phyloP scores from a whole-genome alignment of 2,888 invertebrate genomes.

The Standfussiana lucernea region DNA sequence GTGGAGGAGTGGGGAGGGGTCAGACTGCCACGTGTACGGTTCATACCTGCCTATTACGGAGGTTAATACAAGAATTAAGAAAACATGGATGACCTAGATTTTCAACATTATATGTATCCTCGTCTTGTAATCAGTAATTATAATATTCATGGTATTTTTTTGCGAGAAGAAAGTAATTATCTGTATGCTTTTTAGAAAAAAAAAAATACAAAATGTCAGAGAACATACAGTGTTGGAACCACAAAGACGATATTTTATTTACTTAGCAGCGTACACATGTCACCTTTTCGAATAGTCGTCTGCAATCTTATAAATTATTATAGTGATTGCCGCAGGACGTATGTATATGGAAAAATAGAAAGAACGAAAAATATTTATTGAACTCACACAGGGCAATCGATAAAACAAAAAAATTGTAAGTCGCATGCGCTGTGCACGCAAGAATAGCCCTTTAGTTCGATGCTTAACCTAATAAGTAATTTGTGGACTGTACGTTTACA shows the following conservation, averaged over 20 bases:
- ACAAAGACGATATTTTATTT: neutral
- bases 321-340: neutral
- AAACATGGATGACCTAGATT: conserved; percentile 26
- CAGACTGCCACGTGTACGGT: conserved; percentile 41
- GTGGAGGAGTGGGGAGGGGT: neutral
- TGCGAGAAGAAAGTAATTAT: neutral
- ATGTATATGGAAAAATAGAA: neutral
- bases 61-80: conserved; percentile 24
- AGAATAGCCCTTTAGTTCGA: neutral
- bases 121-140: conserved; percentile 19
- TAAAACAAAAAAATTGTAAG: neutral
- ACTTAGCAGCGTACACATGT: neutral
- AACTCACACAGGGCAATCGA: neutral
- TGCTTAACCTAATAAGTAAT: neutral
- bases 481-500: neutral
- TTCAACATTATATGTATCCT: conserved; percentile 1
- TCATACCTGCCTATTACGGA: conserved; percentile 17
- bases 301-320: neutral
- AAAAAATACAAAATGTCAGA: neutral
- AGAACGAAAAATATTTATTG: neutral
- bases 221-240: neutral
- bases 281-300: neutral
- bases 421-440: neutral
- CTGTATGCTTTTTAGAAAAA: neutral
- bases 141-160: conserved; percentile 27